Conservation (phyloP, 2,113 vertebrate species). For the Charadrius vociferus region DNA sequence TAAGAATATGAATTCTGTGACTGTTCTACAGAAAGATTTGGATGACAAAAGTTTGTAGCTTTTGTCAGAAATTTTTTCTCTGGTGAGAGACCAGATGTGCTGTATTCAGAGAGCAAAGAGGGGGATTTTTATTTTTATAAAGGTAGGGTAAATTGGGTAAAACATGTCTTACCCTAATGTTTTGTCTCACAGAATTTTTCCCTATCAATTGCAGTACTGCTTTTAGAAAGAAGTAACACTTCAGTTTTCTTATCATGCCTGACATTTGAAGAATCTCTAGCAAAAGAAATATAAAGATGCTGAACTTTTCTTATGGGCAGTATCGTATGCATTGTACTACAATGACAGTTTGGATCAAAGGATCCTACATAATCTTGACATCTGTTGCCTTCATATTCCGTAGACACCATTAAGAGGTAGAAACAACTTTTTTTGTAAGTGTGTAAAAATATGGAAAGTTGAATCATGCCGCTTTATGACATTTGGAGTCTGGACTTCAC, state of each 20-base stretch:
- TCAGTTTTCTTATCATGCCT: background rate
- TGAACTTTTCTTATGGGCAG: background rate
- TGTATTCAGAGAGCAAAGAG: background rate
- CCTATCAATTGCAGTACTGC: background rate
- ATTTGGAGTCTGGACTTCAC: background rate
- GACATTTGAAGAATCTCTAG: background rate
- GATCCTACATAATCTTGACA: background rate
- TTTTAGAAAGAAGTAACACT: background rate
- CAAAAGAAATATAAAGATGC: background rate
- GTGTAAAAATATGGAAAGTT: background rate
- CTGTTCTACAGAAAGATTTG: background rate
- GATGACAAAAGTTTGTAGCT: background rate
- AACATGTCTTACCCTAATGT: background rate
- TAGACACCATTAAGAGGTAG: background rate
- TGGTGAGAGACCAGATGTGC: background rate
- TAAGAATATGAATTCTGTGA: background rate
- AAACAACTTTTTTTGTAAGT: background rate
- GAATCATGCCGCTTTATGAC: background rate
- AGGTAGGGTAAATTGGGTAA: conserved; percentile 3
- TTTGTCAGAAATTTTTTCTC: background rate
- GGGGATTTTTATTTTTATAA: background rate
- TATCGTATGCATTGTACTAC: background rate
- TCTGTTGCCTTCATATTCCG: background rate
- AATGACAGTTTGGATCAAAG: background rate
- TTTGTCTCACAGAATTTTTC: background rate